Percentiles rank a stretch among this genome's conserved stretches.
These are phyloP conservation scores for Yponomeuta malinellus DNA, from an alignment of 2,888 invertebrate genomes.

Conservation along the genomic window DNA sequence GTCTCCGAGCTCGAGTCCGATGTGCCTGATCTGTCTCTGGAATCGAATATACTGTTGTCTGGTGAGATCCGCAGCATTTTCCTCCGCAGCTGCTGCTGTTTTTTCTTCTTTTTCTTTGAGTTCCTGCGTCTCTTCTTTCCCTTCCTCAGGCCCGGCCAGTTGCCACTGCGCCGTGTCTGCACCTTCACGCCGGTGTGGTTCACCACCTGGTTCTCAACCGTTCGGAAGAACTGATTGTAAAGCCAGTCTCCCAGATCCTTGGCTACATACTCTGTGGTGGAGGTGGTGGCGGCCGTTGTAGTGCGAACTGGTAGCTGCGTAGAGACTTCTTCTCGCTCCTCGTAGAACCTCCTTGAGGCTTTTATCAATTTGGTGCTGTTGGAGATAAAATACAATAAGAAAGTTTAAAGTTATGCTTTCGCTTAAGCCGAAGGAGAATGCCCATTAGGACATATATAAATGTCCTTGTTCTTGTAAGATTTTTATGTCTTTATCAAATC, in stretches of 20 bases:
- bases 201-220: constrained; percentile 61
- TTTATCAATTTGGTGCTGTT: constrained; percentile 47
- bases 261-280: constrained; percentile 30
- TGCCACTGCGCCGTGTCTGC: neutral
- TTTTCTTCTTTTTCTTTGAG: constrained; percentile 27
- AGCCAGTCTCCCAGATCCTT: constrained; percentile 65
- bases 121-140: constrained; percentile 27
- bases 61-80: constrained; percentile 55
- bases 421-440: no score
- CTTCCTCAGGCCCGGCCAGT: neutral
- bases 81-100: constrained; percentile 35
- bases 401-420: no score
- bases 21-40: neutral
- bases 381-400: neutral
- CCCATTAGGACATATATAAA: no score
- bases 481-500: no score
- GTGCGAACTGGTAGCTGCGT: constrained; percentile 13
- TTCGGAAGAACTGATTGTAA: constrained; percentile 66
- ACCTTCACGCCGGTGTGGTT: constrained; percentile 49
- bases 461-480: no score
- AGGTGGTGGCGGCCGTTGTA: constrained; percentile 28
- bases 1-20: neutral
- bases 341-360: constrained; percentile 28
- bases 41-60: constrained; percentile 53
- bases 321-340: neutral